Evolutionary conservation across 2,113 vertebrate species (phyloP), one percentile per base, ranked within the genome.

Genomic region (Orycteropus afer): DNA sequence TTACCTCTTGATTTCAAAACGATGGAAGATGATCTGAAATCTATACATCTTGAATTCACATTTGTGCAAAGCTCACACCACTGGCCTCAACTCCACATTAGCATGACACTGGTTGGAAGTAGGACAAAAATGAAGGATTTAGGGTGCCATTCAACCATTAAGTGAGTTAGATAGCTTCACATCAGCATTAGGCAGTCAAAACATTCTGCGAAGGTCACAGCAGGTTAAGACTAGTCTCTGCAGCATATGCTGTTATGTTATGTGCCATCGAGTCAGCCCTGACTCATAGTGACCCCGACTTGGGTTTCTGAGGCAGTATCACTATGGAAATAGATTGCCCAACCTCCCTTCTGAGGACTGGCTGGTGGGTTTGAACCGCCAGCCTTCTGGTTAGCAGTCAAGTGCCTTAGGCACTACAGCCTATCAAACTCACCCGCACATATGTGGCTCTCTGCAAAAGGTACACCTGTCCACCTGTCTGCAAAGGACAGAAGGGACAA

Each of bases 91-190:
- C 14, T 84, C 69, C 45, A 42, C 0, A 92, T 80, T 59, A 45
- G 49, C 27, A 76, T 92, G 34, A 55, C 59, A 65, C 32, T 91
- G 88, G 69, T 95, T 93, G 27, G 91, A 94, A 92, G 67, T 25
- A 91, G 42, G 95, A 93, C 94, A 89, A 84, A 87, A 96, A 94
- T 67, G 89, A 96, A 96, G 80, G 91, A 73, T 96, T 95, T 95
- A 40, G 86, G 49, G 40, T 53, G 78, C 7, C 63, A 84, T 73
- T 92, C 73, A 84, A 73, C 67, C 78, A 85, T 45, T 79, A 93
- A 93, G 55, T 90, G 61, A 94, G 83, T 73, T 82, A 89, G 40
- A 69, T 29, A 73, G 34, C 10, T 55, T 96, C 86, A 67, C 42
- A 89, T 93, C 51, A 89, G 71, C 45, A 78, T 84, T 74, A 85